Percentiles rank a stretch among this genome's conserved stretches.
Conservation (phyloP, 1,140 invertebrate genomes). For the Bicyclus anynana region DNA sequence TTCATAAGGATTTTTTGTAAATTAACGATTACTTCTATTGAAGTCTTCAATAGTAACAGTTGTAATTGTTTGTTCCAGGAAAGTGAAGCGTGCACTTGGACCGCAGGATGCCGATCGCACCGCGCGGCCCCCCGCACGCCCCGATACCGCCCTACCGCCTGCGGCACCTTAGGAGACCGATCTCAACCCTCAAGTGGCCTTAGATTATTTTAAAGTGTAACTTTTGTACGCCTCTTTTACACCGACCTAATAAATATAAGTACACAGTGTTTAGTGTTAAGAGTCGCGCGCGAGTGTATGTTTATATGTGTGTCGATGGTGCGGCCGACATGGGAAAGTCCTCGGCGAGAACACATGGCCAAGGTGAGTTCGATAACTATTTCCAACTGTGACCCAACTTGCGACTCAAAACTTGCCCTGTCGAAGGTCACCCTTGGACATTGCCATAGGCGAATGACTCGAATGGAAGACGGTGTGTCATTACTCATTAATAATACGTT, state of each 20-base stretch:
- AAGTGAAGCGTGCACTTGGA: constrained; percentile 42
- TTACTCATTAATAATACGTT: too few species aligned
- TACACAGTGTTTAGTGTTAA: constrained; percentile 62
- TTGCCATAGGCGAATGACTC: neutral
- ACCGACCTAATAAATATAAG: constrained; percentile 62
- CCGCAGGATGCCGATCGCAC: constrained; percentile 69
- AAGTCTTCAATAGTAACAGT: too few species aligned
- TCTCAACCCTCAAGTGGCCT: constrained; percentile 67
- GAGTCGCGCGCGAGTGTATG: constrained; percentile 56
- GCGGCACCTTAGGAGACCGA: constrained; percentile 63
- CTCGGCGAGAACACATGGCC: constrained; percentile 77
- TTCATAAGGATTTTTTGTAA: too few species aligned
- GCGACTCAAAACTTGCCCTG: constrained; percentile 23
- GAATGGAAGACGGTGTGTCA: too few species aligned
- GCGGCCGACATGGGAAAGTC: constrained; percentile 77
- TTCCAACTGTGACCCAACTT: constrained; percentile 5
- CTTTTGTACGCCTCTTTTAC: constrained; percentile 73
- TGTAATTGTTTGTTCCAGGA: constrained; percentile 49
- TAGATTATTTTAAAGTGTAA: constrained; percentile 68
- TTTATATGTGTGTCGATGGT: constrained; percentile 71
- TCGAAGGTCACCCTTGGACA: constrained; percentile 25
- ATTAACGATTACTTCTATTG: too few species aligned
- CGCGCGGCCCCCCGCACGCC: constrained; percentile 61
- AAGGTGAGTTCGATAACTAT: constrained; percentile 62
- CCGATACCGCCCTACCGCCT: constrained; percentile 51